Evolutionary conservation across 2,113 vertebrate genomes (phyloP).

Genomic region (Callipepla squamata): DNA sequence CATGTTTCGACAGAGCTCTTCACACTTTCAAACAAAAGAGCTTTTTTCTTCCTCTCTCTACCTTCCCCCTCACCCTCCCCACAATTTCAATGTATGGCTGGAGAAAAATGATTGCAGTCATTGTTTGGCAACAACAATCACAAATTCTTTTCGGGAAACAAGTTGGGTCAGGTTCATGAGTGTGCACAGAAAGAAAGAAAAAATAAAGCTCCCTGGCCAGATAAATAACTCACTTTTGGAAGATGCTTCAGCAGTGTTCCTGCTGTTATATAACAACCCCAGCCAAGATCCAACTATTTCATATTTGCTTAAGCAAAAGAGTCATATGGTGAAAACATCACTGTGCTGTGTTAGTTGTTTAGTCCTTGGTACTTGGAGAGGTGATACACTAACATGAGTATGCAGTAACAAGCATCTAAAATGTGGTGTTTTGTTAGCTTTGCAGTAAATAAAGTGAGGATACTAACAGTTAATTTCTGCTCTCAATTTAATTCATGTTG

Average conservation of each 20-base stretch:
- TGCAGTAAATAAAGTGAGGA: conserved; percentile 17
- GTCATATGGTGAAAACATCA: conserved; percentile 29
- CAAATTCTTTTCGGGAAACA: conserved; percentile 67
- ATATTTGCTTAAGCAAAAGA: conserved; percentile 47
- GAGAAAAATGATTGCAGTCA: conserved; percentile 69
- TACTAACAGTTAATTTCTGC: background rate
- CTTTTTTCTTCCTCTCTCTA: conserved; percentile 58
- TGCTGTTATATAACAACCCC: conserved; percentile 58
- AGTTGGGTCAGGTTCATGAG: conserved; percentile 74
- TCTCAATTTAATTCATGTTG: conserved; percentile 22
- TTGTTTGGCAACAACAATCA: conserved; percentile 67
- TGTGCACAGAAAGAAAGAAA: background rate
- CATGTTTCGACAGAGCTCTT: conserved; percentile 65
- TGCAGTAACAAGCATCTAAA: background rate
- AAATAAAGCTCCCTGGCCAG: conserved; percentile 31
- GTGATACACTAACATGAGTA: conserved; percentile 31
- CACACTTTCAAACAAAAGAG: conserved; percentile 71
- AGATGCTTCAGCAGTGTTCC: conserved; percentile 64
- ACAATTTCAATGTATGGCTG: conserved; percentile 26
- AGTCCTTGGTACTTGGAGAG: conserved; percentile 52
- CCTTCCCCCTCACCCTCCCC: conserved; percentile 5
- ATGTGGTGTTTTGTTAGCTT: conserved; percentile 2
- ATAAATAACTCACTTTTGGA: conserved; percentile 71
- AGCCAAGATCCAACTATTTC: conserved; percentile 64
- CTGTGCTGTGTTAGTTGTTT: conserved; percentile 14